These are phyloP conservation scores for Adoxophyes honmai DNA, from an alignment of 1,140 invertebrate genomes.

Conservation along the genomic window DNA sequence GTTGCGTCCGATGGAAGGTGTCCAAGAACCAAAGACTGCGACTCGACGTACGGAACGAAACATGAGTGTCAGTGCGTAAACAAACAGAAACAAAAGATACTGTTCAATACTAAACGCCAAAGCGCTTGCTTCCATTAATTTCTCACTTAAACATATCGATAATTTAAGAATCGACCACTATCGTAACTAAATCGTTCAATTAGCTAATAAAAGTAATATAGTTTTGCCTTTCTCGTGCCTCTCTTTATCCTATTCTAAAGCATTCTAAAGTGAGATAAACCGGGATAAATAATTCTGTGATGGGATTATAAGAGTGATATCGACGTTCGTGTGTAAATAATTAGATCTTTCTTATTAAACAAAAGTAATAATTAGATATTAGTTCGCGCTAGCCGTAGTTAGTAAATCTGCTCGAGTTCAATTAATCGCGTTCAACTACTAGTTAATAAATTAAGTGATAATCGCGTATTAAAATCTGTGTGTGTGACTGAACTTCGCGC, in stretches of 20 bases:
- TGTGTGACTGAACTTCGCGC: not conserved
- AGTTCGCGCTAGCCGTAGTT: conserved; percentile 44
- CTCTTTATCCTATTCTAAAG: conserved; percentile 63
- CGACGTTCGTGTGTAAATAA: conserved; percentile 38
- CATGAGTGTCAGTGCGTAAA: conserved; percentile 47
- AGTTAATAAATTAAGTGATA: conserved; percentile 21
- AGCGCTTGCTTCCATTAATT: conserved; percentile 70
- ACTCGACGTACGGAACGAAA: conserved; percentile 69
- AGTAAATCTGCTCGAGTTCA: conserved; percentile 29
- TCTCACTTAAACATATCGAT: conserved; percentile 68
- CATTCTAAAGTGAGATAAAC: conserved; percentile 50
- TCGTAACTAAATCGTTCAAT: conserved; percentile 45
- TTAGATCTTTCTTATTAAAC: conserved; percentile 14
- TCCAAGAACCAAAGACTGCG: conserved; percentile 69
- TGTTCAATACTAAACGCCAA: conserved; percentile 53
- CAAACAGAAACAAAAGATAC: conserved; percentile 24
- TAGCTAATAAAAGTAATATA: conserved; percentile 54
- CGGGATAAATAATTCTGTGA: conserved; percentile 59
- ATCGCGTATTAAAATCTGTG: conserved; percentile 16
- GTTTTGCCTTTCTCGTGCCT: conserved; percentile 71
- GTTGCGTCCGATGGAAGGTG: conserved; percentile 63
- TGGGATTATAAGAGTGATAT: conserved; percentile 53
- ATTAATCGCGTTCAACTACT: conserved; percentile 15
- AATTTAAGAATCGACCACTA: conserved; percentile 48
- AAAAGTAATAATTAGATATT: conserved; percentile 19